phyloP scores from a whole-genome alignment of 2,113 vertebrate species.

The Hiodon tergisus region DNA sequence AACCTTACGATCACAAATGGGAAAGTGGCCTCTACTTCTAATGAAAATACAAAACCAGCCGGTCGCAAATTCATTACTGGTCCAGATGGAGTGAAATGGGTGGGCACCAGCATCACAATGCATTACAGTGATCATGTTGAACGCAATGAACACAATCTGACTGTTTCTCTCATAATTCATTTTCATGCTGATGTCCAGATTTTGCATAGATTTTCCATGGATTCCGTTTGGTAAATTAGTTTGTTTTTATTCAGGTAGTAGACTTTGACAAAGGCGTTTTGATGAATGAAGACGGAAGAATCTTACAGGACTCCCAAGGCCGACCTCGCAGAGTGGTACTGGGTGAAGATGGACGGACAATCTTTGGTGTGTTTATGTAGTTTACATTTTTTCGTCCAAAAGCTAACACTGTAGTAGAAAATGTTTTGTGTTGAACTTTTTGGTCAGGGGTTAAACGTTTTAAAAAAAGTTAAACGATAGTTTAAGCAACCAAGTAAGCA shows the following conservation, averaged over 20 bases:
- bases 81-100: slow-evolving; percentile 94
- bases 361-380: slow-evolving; percentile 75
- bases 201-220: background rate
- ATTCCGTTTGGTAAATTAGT: background rate
- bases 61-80: slow-evolving; percentile 85
- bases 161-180: too few relatives aligned
- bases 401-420: background rate
- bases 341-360: slow-evolving; percentile 87
- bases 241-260: slow-evolving; percentile 66
- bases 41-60: slow-evolving; percentile 61
- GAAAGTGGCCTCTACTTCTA: slow-evolving; percentile 58
- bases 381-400: background rate
- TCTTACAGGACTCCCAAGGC: slow-evolving; percentile 90
- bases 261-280: slow-evolving; percentile 85
- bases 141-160: background rate
- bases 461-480: too few relatives aligned
- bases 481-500: too few relatives aligned
- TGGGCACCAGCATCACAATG: slow-evolving; percentile 51
- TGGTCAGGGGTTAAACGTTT: too few relatives aligned
- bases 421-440: too few relatives aligned
- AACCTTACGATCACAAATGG: slow-evolving; percentile 73
- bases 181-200: too few relatives aligned
- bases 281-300: slow-evolving; percentile 82
- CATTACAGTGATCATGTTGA: background rate
- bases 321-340: slow-evolving; percentile 84